Base-by-base conservation (phyloP, 2,888 invertebrate species). In the Congeria kusceri region DNA sequence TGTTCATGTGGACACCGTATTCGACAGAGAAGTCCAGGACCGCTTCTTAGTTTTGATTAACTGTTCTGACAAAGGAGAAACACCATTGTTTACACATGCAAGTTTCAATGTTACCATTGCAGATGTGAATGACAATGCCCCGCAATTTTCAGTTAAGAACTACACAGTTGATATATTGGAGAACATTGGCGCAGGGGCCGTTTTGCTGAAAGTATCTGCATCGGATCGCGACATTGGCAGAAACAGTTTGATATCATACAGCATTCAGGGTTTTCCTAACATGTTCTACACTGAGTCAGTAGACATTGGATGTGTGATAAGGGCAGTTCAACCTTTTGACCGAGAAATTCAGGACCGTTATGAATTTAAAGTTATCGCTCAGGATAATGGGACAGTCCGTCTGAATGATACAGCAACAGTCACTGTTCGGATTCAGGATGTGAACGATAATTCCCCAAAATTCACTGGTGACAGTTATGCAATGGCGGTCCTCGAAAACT, bases 91-190 rank as follows among this genome's bases (percentile, higher is more conserved):
- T 18, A 78, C 88, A 3, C 67, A 80, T 53, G 79, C 71, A 7
- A 73, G 81, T 15, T 87, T 92, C 68, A 85, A 71, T 15, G 86
- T 92, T 0, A 77, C 65, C 18, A 85, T 98, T 1, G 94, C 96
- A 68, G 98, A 98, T 94, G 96, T 97, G 64, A 98, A 99, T 93
- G 98, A 98, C 93, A 98, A 98, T 93, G 96, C 97, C 91, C 98
- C 98, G 0, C 95, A 96, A 62, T 98, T 98, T 93, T 96, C 74
- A 13, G 77, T 79, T 64, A n/a, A 61, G 18, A 56, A 71, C 15
- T 88, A 88, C 62, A 69, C 73, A 23, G 84, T 83, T 11, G 80
- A 74, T 69, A 64, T 90, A 0, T 58, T 56, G 18, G 91, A 91
- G 77, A 89, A 90, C 63, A 87, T 86, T 20, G 29, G 32, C 11